phyloP scores from a whole-genome alignment of 2,113 vertebrate species.

The Machaerirhynchus nigripectus region DNA sequence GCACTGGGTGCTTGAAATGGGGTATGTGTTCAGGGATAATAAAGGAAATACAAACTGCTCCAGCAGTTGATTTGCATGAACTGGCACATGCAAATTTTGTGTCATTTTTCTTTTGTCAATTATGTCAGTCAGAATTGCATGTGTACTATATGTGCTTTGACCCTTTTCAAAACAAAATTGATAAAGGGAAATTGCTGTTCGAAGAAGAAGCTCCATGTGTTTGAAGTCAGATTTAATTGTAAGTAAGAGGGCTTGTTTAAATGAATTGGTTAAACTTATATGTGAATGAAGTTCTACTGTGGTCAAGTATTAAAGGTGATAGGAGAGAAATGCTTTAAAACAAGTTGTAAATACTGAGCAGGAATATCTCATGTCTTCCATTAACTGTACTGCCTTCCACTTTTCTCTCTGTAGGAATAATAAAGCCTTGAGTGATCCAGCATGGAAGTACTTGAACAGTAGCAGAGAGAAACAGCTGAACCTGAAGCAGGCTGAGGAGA shows the following conservation, averaged over 20 bases:
- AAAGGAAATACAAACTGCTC: background rate
- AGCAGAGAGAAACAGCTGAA: conserved; percentile 90
- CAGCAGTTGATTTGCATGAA: background rate
- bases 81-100: background rate
- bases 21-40: background rate
- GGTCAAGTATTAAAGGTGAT: background rate
- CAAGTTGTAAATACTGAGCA: background rate
- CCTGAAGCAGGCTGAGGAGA: conserved; percentile 89
- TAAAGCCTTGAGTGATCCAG: conserved; percentile 86
- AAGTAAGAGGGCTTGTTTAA: background rate
- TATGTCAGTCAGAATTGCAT: background rate
- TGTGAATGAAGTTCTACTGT: background rate
- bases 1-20: background rate
- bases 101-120: background rate
- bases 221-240: background rate
- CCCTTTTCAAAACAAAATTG: background rate
- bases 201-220: background rate
- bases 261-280: background rate
- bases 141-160: background rate
- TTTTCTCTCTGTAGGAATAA: conserved; percentile 84
- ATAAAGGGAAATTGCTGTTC: background rate
- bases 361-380: background rate
- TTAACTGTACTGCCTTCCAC: background rate
- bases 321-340: background rate
- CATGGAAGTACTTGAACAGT: conserved; percentile 87